Evolutionary conservation across 2,888 invertebrate genomes (phyloP).

Genomic region (Pollenia amentaria): DNA sequence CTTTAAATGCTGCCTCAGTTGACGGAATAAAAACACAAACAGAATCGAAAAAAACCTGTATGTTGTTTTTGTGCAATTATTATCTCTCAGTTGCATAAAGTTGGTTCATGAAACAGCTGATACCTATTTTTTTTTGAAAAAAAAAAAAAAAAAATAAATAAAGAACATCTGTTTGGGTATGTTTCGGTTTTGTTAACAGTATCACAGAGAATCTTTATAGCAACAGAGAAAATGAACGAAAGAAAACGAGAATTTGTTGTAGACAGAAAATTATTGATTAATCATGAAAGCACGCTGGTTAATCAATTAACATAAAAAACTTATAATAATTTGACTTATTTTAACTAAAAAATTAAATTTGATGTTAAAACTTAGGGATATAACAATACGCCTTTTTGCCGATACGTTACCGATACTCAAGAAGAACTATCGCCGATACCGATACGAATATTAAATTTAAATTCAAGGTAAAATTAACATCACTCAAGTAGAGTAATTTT

Average conservation of each 20-base stretch:
- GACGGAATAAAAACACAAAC: constrained; percentile 20
- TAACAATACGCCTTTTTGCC: too few species aligned
- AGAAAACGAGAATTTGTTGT: constrained; percentile 16
- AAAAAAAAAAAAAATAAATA: constrained; percentile 3
- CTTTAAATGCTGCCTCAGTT: constrained; percentile 6
- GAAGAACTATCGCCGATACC: too few species aligned
- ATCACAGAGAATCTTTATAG: background rate
- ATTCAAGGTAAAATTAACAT: too few species aligned
- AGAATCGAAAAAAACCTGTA: background rate
- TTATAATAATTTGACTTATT: background rate
- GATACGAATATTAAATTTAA: too few species aligned
- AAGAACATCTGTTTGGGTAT: constrained; percentile 62
- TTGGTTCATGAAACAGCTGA: constrained; percentile 76
- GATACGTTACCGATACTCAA: too few species aligned
- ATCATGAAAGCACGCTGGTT: constrained; percentile 35
- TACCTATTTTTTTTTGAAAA: constrained; percentile 75
- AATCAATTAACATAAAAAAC: constrained; percentile 27
- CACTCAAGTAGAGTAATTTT: too few species aligned
- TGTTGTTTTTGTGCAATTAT: constrained; percentile 30
- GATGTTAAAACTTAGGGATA: too few species aligned
- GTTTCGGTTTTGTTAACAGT: constrained; percentile 1
- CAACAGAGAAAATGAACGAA: background rate
- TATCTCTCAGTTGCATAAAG: constrained; percentile 17
- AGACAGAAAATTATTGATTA: constrained; percentile 60
- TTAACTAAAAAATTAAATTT: too few species aligned